Percentiles rank a stretch among this genome's conserved stretches.
phyloP scores from a whole-genome alignment of 2,797 vertebrate species.

The Galago senegalensis region DNA sequence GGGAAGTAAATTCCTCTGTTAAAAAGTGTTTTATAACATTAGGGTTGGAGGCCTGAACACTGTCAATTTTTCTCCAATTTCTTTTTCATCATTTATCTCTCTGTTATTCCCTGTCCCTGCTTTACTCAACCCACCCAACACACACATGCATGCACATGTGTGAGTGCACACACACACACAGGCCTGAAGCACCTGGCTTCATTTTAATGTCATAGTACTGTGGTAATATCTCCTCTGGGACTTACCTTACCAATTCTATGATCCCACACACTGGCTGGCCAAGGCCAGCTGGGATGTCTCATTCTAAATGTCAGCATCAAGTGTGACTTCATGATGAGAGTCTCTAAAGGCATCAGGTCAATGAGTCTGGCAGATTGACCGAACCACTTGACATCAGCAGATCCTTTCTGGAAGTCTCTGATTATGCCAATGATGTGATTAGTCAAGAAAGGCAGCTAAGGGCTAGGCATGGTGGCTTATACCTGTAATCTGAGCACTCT shows the following conservation, averaged over 20 bases:
- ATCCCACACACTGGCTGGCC: background rate
- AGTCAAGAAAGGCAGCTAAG: background rate
- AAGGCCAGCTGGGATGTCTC: background rate
- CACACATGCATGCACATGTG: accelerated
- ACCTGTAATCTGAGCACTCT: too few species aligned
- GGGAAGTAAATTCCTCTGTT: slow-evolving; percentile 65
- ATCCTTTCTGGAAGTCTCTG: background rate
- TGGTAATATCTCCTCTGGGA: background rate
- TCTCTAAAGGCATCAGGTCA: background rate
- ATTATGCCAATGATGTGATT: background rate
- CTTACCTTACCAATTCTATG: background rate
- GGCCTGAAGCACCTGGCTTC: background rate
- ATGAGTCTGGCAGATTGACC: background rate
- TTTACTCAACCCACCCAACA: background rate
- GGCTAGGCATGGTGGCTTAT: too few species aligned
- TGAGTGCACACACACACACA: background rate
- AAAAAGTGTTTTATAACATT: slow-evolving; percentile 57
- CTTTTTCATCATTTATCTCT: slow-evolving; percentile 37
- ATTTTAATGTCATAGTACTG: background rate
- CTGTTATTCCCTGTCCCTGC: background rate
- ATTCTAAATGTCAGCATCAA: background rate
- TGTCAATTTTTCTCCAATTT: slow-evolving; percentile 43
- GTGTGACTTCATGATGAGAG: accelerated
- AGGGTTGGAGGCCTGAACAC: background rate
- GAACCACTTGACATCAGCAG: background rate